A percentile compares a stretch with the other conserved stretches of the same genome.
phyloP scores from a whole-genome alignment of 2,797 vertebrate species.

The Anabas testudineus region DNA sequence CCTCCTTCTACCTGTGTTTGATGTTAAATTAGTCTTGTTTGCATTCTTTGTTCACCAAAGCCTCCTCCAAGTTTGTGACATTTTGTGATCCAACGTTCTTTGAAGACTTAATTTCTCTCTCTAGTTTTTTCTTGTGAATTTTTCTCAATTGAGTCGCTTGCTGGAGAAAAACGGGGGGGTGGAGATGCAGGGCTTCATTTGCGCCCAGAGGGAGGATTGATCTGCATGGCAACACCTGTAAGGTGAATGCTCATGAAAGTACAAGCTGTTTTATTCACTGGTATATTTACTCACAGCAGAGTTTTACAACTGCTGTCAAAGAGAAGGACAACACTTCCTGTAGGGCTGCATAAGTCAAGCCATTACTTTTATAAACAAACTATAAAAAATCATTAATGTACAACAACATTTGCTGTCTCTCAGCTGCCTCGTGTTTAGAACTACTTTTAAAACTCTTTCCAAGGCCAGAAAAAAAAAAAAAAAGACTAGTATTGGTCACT shows the following conservation, averaged over 20 bases:
- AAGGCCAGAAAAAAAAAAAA: background rate
- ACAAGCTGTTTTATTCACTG: background rate
- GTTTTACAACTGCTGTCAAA: background rate
- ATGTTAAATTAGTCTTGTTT: conserved; percentile 40
- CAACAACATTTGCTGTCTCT: background rate
- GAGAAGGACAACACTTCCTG: background rate
- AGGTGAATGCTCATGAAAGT: too few species aligned
- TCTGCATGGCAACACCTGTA: too few species aligned
- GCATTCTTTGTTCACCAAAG: conserved; percentile 29
- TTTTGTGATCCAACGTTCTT: conserved; percentile 6
- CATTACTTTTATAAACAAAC: conserved; percentile 1
- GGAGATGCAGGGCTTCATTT: conserved; percentile 18
- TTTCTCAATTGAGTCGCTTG: conserved; percentile 2
- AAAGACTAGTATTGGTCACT: background rate
- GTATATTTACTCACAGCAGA: background rate
- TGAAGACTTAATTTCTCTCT: conserved; percentile 22
- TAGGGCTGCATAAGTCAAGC: background rate
- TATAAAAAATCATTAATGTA: background rate
- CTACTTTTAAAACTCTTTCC: background rate
- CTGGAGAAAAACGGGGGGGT: too few species aligned
- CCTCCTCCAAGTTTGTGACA: conserved; percentile 18
- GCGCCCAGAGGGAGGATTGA: background rate
- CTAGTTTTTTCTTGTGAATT: conserved; percentile 19
- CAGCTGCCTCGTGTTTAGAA: background rate
- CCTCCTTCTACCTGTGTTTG: conserved; percentile 38